Percentiles rank a stretch among this genome's conserved stretches.
phyloP scores from a whole-genome alignment of 2,888 invertebrate genomes.

The Amiota mariae region DNA sequence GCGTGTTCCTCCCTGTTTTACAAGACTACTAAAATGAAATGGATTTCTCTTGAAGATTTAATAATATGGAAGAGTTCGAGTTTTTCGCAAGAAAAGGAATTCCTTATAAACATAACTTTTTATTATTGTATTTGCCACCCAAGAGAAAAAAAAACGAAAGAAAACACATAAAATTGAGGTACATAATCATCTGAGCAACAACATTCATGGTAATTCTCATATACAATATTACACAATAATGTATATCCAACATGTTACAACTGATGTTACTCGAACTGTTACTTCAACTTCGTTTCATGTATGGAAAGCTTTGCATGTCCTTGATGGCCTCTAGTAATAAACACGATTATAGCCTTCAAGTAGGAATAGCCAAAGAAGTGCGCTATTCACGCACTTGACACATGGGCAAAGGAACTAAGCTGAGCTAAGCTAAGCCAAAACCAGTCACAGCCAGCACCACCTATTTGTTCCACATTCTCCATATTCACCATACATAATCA shows the following conservation, averaged over 20 bases:
- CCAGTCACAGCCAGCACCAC: not conserved
- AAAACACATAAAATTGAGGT: too few relatives aligned
- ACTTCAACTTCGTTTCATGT: not conserved
- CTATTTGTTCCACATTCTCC: not conserved
- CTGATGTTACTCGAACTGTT: not conserved
- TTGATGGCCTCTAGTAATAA: slow-evolving; percentile 26
- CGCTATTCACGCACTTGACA: slow-evolving; percentile 7
- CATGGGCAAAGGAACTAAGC: not conserved
- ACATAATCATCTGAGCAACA: too few relatives aligned
- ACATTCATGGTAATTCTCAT: too few relatives aligned
- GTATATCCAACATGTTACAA: slow-evolving; percentile 10
- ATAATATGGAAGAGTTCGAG: too few relatives aligned
- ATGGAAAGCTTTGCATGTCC: slow-evolving; percentile 21
- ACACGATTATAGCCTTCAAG: not conserved
- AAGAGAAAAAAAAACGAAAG: too few relatives aligned
- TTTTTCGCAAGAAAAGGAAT: too few relatives aligned
- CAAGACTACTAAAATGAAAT: too few relatives aligned
- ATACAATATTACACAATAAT: not conserved
- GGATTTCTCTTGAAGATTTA: too few relatives aligned
- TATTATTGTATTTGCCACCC: too few relatives aligned
- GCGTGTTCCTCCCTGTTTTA: too few relatives aligned
- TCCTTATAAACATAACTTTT: too few relatives aligned
- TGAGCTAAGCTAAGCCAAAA: not conserved
- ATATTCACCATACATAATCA: not conserved
- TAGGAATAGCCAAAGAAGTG: not conserved